A percentile compares a stretch with the other conserved stretches of the same genome.
These are phyloP conservation scores for Anoura caudifer DNA, from an alignment of 2,113 vertebrate species.

Conservation along the genomic window DNA sequence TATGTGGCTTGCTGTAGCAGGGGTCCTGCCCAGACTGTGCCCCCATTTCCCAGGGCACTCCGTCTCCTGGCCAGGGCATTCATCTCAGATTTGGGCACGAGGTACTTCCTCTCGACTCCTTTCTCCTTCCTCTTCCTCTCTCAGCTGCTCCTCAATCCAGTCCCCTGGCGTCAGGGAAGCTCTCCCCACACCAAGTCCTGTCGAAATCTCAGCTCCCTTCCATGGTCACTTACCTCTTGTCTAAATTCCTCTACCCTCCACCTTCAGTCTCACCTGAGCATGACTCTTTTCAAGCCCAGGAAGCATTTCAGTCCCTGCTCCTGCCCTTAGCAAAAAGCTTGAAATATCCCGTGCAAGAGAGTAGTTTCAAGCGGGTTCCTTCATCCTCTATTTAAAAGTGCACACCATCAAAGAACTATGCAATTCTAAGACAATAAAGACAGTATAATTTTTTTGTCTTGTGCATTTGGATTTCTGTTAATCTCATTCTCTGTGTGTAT, in stretches of 20 bases:
- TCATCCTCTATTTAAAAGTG: slow-evolving; percentile 70
- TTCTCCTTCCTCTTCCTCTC: background rate
- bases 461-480: background rate
- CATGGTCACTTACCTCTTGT: background rate
- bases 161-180: background rate
- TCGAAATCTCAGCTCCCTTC: background rate
- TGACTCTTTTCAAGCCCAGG: slow-evolving; percentile 56
- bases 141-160: background rate
- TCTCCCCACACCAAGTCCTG: background rate
- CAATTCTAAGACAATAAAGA: slow-evolving; percentile 79
- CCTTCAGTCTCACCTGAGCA: slow-evolving; percentile 45
- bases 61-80: slow-evolving; percentile 6
- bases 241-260: slow-evolving; percentile 39
- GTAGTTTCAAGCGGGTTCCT: slow-evolving; percentile 51
- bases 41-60: slow-evolving; percentile 23
- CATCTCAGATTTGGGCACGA: slow-evolving; percentile 75
- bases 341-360: slow-evolving; percentile 50
- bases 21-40: slow-evolving; percentile 62
- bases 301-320: slow-evolving; percentile 55
- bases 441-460: slow-evolving; percentile 33
- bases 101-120: slow-evolving; percentile 50
- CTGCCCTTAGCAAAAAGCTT: slow-evolving; percentile 43
- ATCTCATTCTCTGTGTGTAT: background rate
- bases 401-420: slow-evolving; percentile 74
- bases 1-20: slow-evolving; percentile 67